Conservation (phyloP, 1,140 invertebrate species). For the Scaptomyza pallida region DNA sequence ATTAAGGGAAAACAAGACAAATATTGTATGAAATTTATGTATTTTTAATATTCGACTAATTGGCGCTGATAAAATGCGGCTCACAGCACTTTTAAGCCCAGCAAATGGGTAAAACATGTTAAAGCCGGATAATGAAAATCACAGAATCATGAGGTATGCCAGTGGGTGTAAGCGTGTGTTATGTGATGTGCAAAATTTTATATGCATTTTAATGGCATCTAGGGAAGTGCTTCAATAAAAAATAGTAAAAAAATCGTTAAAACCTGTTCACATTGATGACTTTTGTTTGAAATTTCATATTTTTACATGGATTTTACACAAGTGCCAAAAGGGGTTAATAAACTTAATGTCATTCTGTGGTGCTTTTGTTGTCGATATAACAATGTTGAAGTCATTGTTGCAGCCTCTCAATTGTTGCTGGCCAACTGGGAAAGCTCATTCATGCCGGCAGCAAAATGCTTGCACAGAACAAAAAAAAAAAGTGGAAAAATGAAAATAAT, state of each 20-base stretch:
- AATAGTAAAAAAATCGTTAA: not conserved
- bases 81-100: conserved; percentile 43
- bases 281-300: conserved; percentile 59
- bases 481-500: too few relatives aligned
- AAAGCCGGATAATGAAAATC: conserved; percentile 73
- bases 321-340: conserved; percentile 73
- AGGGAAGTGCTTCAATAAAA: not conserved
- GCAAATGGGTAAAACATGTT: conserved; percentile 66
- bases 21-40: conserved; percentile 70
- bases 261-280: not conserved
- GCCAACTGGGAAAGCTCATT: not conserved
- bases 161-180: not conserved
- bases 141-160: conserved; percentile 25
- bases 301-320: conserved; percentile 54
- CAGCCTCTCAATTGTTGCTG: conserved; percentile 12
- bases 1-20: conserved; percentile 28
- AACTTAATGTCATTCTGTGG: conserved; percentile 66
- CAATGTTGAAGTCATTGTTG: conserved; percentile 26
- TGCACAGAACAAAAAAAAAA: not conserved
- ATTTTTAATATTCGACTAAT: conserved; percentile 81
- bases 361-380: conserved; percentile 43
- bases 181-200: conserved; percentile 13
- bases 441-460: conserved; percentile 14
- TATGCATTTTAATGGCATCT: conserved; percentile 40
- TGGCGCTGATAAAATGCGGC: conserved; percentile 67